Conservation (phyloP, 2,888 invertebrate species). For the Chorisops tibialis region DNA sequence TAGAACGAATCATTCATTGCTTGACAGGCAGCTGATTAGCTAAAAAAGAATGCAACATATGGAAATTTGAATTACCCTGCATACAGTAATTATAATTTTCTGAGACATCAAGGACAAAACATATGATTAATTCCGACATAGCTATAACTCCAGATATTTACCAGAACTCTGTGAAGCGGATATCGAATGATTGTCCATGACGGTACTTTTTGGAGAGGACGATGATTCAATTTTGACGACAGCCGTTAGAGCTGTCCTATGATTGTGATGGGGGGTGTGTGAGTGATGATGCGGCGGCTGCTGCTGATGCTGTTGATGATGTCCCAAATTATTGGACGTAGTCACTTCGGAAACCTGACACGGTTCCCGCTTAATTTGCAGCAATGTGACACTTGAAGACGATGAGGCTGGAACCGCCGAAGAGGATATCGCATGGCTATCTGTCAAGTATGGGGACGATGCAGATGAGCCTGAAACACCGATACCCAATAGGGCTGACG, state of each 20-base stretch:
- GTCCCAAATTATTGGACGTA: slow-evolving; percentile 48
- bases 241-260: slow-evolving; percentile 45
- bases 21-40: too few relatives aligned
- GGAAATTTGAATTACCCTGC: background rate
- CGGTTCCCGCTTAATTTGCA: slow-evolving; percentile 51
- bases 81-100: background rate
- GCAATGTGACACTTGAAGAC: slow-evolving; percentile 44
- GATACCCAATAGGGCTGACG: slow-evolving; percentile 11
- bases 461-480: slow-evolving; percentile 2
- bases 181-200: slow-evolving; percentile 42
- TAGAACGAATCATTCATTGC: too few relatives aligned
- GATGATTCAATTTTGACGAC: slow-evolving; percentile 51
- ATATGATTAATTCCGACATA: too few relatives aligned
- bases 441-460: slow-evolving; percentile 21
- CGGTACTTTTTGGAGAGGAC: slow-evolving; percentile 48
- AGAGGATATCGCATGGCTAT: slow-evolving; percentile 21
- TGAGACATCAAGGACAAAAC: too few relatives aligned
- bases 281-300: slow-evolving; percentile 34
- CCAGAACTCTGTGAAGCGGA: slow-evolving; percentile 33
- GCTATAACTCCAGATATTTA: slow-evolving; percentile 20
- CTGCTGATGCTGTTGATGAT: slow-evolving; percentile 38
- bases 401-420: slow-evolving; percentile 28
- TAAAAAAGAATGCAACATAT: too few relatives aligned
- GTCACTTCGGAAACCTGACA: slow-evolving; percentile 52
- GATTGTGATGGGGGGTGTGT: slow-evolving; percentile 33